phyloP scores from a whole-genome alignment of 1,140 invertebrate species.

The Saccostrea echinata region DNA sequence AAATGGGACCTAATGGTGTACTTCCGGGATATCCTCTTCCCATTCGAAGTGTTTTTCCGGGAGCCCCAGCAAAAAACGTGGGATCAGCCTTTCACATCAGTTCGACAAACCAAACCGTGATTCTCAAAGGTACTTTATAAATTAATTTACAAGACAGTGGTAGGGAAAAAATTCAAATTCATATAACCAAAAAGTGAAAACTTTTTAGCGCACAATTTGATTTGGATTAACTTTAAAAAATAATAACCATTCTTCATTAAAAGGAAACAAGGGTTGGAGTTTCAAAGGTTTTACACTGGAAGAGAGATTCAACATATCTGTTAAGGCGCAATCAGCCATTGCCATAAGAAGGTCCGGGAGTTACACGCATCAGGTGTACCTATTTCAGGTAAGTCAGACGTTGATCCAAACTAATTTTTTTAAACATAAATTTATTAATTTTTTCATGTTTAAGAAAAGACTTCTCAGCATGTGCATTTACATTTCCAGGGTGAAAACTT shows the following conservation, averaged over 20 bases:
- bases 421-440: not conserved
- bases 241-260: not conserved
- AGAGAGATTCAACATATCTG: not conserved
- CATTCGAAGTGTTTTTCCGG: not conserved
- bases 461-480: not conserved
- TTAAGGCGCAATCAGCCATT: not conserved
- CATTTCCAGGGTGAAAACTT: constrained; percentile 16
- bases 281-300: not conserved
- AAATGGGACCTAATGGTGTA: not conserved
- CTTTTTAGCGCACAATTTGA: not conserved
- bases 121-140: not conserved
- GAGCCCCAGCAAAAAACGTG: not conserved
- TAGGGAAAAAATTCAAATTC: not conserved
- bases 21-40: not conserved
- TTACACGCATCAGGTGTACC: not conserved
- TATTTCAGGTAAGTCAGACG: not conserved
- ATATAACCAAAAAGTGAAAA: not conserved
- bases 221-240: not conserved
- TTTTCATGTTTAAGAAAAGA: not conserved
- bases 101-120: not conserved
- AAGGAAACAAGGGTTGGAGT: not conserved
- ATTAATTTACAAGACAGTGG: not conserved
- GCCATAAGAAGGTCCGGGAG: not conserved
- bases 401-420: not conserved
- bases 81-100: not conserved